Evolutionary conservation across 2,797 vertebrate species (phyloP).

Genomic region (Champsocephalus esox): DNA sequence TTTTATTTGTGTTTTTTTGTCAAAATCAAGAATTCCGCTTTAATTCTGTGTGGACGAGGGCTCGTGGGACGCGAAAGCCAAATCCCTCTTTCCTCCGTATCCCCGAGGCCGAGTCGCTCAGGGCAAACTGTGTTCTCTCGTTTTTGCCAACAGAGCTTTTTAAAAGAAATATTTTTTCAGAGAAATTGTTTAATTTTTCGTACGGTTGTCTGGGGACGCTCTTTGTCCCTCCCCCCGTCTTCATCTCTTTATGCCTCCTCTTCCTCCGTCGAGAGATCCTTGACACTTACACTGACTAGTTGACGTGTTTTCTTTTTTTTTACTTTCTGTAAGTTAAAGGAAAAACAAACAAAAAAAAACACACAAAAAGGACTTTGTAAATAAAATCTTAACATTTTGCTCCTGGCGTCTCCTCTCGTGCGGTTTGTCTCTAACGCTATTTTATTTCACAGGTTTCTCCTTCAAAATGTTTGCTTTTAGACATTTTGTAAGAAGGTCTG

Average conservation of each 20-base stretch:
- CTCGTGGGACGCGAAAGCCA: not conserved
- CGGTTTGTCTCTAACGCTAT: conserved; percentile 4
- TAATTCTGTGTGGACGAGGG: not conserved
- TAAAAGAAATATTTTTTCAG: conserved; percentile 86
- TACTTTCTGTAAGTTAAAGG: conserved; percentile 92
- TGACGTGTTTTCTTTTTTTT: conserved; percentile 78
- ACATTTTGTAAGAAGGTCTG: too few species aligned
- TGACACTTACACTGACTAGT: conserved; percentile 62
- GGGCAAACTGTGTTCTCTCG: conserved; percentile 74
- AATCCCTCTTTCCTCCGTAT: too few species aligned
- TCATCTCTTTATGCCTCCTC: not conserved
- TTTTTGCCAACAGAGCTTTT: conserved; percentile 88
- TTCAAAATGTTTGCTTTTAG: too few species aligned
- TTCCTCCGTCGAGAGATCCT: conserved; percentile 41
- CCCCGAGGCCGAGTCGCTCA: conserved; percentile 63
- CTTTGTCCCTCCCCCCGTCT: not conserved
- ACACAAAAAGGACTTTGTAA: conserved; percentile 92
- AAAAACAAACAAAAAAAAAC: conserved; percentile 73
- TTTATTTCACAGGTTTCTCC: too few species aligned
- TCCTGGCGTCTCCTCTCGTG: conserved; percentile 69
- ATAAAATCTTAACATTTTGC: conserved; percentile 98
- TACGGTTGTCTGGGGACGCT: conserved; percentile 55
- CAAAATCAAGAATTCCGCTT: not conserved
- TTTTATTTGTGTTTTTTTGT: too few species aligned
- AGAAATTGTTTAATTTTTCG: conserved; percentile 73